Conservation (phyloP, 2,113 vertebrate genomes). For the Gambusia affinis region DNA sequence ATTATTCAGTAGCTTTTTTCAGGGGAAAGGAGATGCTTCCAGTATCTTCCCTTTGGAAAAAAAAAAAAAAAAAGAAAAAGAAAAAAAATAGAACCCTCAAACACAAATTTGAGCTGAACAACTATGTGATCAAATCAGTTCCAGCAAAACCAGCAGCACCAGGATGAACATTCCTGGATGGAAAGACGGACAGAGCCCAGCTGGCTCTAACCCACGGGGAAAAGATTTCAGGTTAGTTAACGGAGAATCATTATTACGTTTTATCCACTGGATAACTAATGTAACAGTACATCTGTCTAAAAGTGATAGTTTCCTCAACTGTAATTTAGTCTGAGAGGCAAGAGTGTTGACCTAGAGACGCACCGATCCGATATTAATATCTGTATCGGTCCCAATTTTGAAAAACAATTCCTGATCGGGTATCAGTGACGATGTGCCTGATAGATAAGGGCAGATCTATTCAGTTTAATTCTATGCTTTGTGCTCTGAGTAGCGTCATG, state of each 20-base stretch:
- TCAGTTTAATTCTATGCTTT: too few relatives aligned
- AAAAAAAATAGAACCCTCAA: slow-evolving; percentile 31
- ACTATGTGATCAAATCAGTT: slow-evolving; percentile 35
- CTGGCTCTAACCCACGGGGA: slow-evolving; percentile 19
- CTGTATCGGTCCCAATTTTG: too few relatives aligned
- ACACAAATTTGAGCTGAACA: slow-evolving; percentile 25
- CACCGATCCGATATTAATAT: too few relatives aligned
- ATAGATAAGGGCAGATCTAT: too few relatives aligned
- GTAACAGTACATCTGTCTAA: slow-evolving; percentile 6
- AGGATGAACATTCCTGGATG: slow-evolving; percentile 44
- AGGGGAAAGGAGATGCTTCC: slow-evolving; percentile 70
- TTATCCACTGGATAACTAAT: neutral
- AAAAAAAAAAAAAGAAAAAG: slow-evolving; percentile 43
- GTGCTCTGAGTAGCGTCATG: too few relatives aligned
- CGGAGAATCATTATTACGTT: neutral
- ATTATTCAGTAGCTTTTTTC: slow-evolving; percentile 79
- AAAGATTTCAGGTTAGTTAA: slow-evolving; percentile 19
- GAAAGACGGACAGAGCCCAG: slow-evolving; percentile 36
- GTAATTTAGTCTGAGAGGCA: neutral
- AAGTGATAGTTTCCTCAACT: neutral
- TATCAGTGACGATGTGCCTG: too few relatives aligned
- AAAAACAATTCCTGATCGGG: too few relatives aligned
- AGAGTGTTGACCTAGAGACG: neutral
- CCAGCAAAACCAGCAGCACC: slow-evolving; percentile 35
- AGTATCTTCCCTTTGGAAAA: slow-evolving; percentile 68